phyloP scores from a whole-genome alignment of 2,113 vertebrate genomes.

The Anser brachyrhynchus region DNA sequence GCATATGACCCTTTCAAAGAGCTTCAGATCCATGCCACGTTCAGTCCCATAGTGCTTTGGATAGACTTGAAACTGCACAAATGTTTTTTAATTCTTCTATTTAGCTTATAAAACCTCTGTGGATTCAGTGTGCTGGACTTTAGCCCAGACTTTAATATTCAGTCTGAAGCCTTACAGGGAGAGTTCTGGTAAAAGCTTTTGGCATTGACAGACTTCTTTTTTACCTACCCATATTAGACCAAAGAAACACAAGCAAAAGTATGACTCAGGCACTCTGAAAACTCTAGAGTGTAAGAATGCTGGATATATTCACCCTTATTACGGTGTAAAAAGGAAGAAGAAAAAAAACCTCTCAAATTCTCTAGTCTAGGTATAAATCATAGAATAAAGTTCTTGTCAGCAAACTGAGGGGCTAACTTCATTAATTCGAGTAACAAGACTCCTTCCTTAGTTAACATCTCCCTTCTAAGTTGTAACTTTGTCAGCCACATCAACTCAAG shows the following conservation, averaged over 20 bases:
- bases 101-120: conserved; percentile 12
- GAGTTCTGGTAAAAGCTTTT: neutral
- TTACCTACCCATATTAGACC: conserved; percentile 59
- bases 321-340: neutral
- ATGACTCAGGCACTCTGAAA: neutral
- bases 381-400: neutral
- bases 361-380: neutral
- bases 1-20: neutral
- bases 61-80: neutral
- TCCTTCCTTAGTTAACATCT: neutral
- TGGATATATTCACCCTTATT: neutral
- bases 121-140: conserved; percentile 1
- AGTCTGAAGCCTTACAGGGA: conserved; percentile 18
- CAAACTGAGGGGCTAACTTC: neutral
- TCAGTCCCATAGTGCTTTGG: neutral
- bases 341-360: neutral
- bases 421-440: neutral
- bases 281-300: neutral
- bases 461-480: neutral
- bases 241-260: neutral
- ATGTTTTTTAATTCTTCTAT: conserved; percentile 13
- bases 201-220: neutral
- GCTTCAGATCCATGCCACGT: neutral
- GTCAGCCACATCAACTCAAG: neutral
- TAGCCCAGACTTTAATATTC: conserved; percentile 27